A percentile compares a stretch with the other conserved stretches of the same genome.
These are phyloP conservation scores for Druon quercuslanigerum DNA, from an alignment of 1,140 invertebrate genomes.

Conservation along the genomic window DNA sequence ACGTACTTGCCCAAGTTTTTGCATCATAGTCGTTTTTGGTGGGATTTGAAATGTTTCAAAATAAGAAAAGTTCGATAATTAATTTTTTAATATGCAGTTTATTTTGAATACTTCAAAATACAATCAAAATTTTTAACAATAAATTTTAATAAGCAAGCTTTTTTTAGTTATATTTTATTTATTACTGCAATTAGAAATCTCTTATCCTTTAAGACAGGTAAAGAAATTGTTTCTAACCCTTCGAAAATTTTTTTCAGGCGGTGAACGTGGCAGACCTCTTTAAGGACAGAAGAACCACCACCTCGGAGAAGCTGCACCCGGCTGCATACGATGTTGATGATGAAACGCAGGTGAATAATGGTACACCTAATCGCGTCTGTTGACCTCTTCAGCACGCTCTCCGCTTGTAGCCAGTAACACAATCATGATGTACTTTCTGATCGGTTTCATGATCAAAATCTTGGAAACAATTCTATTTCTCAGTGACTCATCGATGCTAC, in stretches of 20 bases:
- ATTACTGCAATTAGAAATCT: no score
- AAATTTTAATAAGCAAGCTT: no score
- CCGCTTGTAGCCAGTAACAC: conserved; percentile 58
- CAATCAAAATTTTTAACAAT: no score
- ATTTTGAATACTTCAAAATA: no score
- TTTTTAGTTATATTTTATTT: not conserved
- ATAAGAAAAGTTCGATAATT: no score
- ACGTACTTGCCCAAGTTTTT: no score
- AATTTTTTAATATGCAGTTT: no score
- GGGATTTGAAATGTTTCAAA: no score
- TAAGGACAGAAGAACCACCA: conserved; percentile 49
- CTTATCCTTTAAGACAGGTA: no score
- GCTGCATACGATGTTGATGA: conserved; percentile 62
- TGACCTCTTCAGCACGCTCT: conserved; percentile 66
- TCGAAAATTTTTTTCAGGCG: conserved; percentile 49
- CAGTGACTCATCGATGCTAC: not conserved
- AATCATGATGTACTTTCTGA: conserved; percentile 45
- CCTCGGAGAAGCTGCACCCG: conserved; percentile 54
- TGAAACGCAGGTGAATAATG: conserved; percentile 73
- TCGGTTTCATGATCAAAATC: not conserved
- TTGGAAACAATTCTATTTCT: not conserved
- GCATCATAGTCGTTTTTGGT: no score
- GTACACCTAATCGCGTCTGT: conserved; percentile 67
- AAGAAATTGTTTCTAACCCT: no score
- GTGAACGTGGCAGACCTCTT: conserved; percentile 64